Evolutionary conservation across 2,113 vertebrate genomes (phyloP).

Genomic region (Mesitornis unicolor): DNA sequence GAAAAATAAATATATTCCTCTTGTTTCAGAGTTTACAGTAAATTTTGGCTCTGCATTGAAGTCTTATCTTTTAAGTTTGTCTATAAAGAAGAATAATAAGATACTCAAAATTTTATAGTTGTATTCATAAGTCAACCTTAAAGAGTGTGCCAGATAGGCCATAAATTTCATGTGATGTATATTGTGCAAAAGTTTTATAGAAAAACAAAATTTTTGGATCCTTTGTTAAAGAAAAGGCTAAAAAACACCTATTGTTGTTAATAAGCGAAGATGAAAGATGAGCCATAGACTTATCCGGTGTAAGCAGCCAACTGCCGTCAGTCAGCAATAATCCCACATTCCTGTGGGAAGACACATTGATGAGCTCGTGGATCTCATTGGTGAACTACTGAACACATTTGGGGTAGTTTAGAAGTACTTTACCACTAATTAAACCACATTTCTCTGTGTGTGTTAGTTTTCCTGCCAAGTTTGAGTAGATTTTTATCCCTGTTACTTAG

Average conservation of each 20-base stretch:
- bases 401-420: background rate
- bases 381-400: background rate
- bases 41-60: background rate
- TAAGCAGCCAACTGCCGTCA: background rate
- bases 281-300: background rate
- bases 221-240: background rate
- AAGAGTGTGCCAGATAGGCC: background rate
- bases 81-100: background rate
- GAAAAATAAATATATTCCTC: background rate
- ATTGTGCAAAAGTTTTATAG: background rate
- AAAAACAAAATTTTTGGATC: background rate
- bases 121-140: background rate
- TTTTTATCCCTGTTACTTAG: background rate
- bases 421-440: background rate
- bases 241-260: background rate
- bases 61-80: background rate
- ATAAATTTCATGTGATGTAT: background rate
- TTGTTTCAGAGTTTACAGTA: background rate
- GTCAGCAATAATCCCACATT: background rate
- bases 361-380: background rate
- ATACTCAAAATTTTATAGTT: background rate
- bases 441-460: background rate
- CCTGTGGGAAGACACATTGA: background rate
- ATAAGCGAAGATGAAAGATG: background rate
- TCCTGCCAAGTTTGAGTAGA: background rate